These are phyloP conservation scores for Centrocercus urophasianus DNA, from an alignment of 2,113 vertebrate species.

Conservation along the genomic window DNA sequence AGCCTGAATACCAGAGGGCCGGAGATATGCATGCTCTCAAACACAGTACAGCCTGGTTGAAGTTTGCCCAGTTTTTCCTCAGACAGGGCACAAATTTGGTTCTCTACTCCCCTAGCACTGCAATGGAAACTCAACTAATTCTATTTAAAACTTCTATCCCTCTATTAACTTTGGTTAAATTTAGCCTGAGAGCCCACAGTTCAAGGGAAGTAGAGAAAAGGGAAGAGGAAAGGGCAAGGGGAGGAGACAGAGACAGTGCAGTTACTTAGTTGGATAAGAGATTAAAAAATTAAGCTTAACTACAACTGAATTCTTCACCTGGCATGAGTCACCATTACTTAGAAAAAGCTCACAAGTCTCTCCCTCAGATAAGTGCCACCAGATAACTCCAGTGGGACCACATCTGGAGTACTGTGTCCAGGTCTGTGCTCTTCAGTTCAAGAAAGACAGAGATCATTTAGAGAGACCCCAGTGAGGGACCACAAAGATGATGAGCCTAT, in stretches of 20 bases:
- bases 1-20: background rate
- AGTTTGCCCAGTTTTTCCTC: background rate
- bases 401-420: background rate
- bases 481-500: background rate
- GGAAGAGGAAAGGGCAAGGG: background rate
- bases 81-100: background rate
- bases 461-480: background rate
- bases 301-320: background rate
- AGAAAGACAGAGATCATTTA: background rate
- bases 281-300: background rate
- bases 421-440: background rate
- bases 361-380: background rate
- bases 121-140: background rate
- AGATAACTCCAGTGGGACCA: background rate
- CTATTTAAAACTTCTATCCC: background rate
- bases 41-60: background rate
- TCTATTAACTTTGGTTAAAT: background rate
- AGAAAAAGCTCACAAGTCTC: background rate
- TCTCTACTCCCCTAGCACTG: background rate
- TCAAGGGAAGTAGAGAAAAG: background rate
- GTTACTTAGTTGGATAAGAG: background rate
- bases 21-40: background rate
- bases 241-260: background rate
- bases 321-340: fast-evolving
- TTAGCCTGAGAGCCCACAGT: background rate